Evolutionary conservation across 2,797 vertebrate genomes (phyloP).

Genomic region (Apogon talboti): DNA sequence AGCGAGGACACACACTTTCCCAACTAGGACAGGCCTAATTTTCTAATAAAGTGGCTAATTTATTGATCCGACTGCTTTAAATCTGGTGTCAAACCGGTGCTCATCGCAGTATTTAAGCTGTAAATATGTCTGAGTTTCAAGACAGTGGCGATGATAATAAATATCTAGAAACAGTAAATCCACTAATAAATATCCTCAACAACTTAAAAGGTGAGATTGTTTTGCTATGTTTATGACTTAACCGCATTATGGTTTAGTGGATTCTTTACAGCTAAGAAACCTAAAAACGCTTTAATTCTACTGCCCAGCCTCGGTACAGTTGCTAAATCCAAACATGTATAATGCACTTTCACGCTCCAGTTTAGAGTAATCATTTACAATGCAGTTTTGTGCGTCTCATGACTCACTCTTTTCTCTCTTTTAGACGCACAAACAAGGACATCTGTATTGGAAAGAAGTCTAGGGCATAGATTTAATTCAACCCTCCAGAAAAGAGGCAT

Average conservation of each 20-base stretch:
- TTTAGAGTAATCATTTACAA: constrained; percentile 53
- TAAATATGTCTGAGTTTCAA: constrained; percentile 20
- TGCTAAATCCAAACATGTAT: constrained; percentile 45
- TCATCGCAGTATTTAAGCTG: constrained; percentile 32
- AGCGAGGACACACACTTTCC: constrained; percentile 29
- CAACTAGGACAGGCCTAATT: constrained; percentile 53
- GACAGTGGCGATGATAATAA: constrained; percentile 34
- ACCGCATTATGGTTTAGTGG: constrained; percentile 20
- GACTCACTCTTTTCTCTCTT: constrained; percentile 45
- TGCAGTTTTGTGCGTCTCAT: constrained; percentile 25
- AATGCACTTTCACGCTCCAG: constrained; percentile 65
- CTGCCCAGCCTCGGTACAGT: constrained; percentile 25
- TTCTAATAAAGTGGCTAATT: constrained; percentile 29
- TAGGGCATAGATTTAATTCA: constrained; percentile 3
- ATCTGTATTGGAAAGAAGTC: constrained; percentile 11
- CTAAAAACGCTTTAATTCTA: constrained; percentile 7
- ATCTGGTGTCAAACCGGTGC: constrained; percentile 25
- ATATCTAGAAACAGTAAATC: constrained; percentile 25
- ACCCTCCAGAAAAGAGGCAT: constrained; percentile 4
- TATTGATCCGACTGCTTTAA: constrained; percentile 56
- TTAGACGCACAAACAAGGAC: constrained; percentile 32
- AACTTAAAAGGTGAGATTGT: constrained; percentile 8
- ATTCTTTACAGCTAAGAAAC: constrained; percentile 23
- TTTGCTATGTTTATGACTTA: not conserved
- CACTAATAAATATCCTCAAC: constrained; percentile 20